Evolutionary conservation across 2,797 vertebrate species (phyloP).

Genomic region (Micrastur ruficollis): DNA sequence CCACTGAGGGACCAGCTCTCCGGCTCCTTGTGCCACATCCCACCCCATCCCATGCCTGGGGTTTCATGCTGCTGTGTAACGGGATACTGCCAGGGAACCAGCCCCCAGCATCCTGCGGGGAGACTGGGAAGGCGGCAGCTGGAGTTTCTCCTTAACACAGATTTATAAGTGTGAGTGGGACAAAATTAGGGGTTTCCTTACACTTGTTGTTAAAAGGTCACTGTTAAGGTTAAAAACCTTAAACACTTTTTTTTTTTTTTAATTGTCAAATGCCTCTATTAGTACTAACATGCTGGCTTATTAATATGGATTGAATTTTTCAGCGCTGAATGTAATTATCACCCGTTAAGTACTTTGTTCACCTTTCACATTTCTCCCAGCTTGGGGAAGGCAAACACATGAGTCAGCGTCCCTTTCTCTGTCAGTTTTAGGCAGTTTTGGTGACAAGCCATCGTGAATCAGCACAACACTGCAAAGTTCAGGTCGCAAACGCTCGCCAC

Average conservation of each 20-base stretch:
- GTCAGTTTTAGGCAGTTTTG: constrained; percentile 1
- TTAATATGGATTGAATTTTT: constrained; percentile 10
- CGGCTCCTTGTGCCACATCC: not conserved
- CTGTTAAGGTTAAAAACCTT: constrained; percentile 14
- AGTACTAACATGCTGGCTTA: not conserved
- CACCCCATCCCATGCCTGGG: not conserved
- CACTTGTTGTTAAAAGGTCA: constrained; percentile 12
- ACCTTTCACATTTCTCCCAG: constrained; percentile 46
- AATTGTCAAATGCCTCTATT: not conserved
- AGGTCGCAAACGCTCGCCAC: not conserved
- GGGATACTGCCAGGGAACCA: not conserved
- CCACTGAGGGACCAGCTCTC: not conserved
- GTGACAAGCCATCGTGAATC: constrained; percentile 42
- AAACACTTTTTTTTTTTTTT: not conserved
- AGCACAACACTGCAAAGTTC: constrained; percentile 46
- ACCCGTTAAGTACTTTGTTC: constrained; percentile 37
- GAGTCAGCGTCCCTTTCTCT: constrained; percentile 56
- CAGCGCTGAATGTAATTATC: constrained; percentile 32
- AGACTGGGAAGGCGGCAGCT: fast-evolving
- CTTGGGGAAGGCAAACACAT: constrained; percentile 48
- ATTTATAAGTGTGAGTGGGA: not conserved
- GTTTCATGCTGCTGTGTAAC: not conserved
- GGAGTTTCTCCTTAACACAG: constrained; percentile 30
- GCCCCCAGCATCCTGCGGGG: not conserved
- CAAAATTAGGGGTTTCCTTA: constrained; percentile 51